A percentile compares a stretch with the other conserved stretches of the same genome.
Conservation (phyloP, 2,797 vertebrate genomes). For the Gallinago stenura region DNA sequence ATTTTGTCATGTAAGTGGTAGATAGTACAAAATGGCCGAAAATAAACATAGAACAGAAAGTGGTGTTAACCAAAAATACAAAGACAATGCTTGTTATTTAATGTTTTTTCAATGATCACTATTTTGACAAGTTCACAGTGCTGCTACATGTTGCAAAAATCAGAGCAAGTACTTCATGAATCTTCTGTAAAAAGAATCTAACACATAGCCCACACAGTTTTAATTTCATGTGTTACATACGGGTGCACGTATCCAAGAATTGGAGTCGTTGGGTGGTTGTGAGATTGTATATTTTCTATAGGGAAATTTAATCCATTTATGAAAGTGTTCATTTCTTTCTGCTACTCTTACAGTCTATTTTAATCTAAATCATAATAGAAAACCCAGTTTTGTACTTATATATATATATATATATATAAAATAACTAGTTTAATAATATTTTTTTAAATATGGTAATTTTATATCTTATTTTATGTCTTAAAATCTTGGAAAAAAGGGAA, state of each 20-base stretch:
- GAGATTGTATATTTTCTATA: neutral
- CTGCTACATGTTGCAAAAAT: neutral
- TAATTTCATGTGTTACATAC: neutral
- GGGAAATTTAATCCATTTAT: neutral
- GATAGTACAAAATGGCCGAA: neutral
- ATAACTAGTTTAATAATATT: neutral
- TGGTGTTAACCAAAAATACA: neutral
- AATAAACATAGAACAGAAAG: neutral
- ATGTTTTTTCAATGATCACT: neutral
- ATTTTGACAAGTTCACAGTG: neutral
- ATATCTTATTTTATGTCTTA: neutral
- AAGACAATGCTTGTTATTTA: neutral
- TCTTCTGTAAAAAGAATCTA: neutral
- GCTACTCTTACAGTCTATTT: neutral
- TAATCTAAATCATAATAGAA: neutral
- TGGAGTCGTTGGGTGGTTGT: neutral
- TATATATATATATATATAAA: neutral
- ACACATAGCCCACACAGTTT: neutral
- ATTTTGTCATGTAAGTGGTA: neutral
- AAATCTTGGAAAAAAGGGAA: neutral
- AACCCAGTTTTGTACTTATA: neutral
- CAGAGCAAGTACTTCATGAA: neutral
- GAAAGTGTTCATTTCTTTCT: neutral
- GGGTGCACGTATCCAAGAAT: fast-evolving
- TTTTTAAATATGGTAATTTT: neutral